Percentiles rank a stretch among this genome's conserved stretches.
phyloP scores from a whole-genome alignment of 2,888 invertebrate genomes.

The Cosmia pyralina region DNA sequence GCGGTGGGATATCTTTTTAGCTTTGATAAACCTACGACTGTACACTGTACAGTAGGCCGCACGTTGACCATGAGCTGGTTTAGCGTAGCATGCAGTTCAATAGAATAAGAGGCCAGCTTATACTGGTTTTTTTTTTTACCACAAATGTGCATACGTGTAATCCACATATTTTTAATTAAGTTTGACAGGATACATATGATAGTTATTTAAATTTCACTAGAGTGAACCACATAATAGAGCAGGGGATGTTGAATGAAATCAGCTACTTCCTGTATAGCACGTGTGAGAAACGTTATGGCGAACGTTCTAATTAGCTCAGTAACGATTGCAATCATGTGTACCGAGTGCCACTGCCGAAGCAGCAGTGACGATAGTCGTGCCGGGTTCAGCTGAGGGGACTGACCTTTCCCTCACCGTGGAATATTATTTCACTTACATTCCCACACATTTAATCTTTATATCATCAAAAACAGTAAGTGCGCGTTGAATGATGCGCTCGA shows the following conservation, averaged over 20 bases:
- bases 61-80: not conserved
- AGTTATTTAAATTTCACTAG: conserved; percentile 6
- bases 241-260: conserved; percentile 33
- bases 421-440: conserved; percentile 81
- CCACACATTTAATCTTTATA: conserved; percentile 73
- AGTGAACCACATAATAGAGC: not conserved
- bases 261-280: conserved; percentile 42
- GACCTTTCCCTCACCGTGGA: conserved; percentile 78
- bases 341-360: conserved; percentile 47
- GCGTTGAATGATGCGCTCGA: conserved; percentile 35
- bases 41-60: not conserved
- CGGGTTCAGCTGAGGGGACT: conserved; percentile 74
- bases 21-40: not conserved
- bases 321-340: conserved; percentile 69
- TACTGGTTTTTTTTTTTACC: not conserved
- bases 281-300: conserved; percentile 49
- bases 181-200: not conserved
- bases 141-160: not conserved
- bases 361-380: conserved; percentile 55
- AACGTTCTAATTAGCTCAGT: conserved; percentile 69
- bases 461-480: conserved; percentile 57
- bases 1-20: not conserved
- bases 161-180: not conserved
- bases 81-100: not conserved
- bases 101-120: not conserved